Conservation (phyloP, 2,797 vertebrate genomes). For the Saguinus oedipus region DNA sequence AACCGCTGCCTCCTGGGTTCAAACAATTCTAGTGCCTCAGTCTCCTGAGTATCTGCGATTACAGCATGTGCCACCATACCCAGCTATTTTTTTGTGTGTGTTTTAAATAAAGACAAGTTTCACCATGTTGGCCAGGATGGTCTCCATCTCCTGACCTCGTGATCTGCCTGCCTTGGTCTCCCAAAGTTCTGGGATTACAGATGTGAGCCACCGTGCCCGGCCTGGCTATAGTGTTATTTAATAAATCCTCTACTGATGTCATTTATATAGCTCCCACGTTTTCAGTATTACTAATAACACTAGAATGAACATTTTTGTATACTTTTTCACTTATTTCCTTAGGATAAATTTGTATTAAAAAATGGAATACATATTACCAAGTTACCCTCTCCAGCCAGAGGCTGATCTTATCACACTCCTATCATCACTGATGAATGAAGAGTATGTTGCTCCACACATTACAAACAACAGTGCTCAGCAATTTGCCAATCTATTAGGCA, state of each 20-base stretch:
- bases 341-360: background rate
- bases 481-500: background rate
- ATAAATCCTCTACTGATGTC: background rate
- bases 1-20: too few species aligned
- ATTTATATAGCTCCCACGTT: background rate
- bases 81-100: too few species aligned
- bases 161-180: too few species aligned
- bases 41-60: too few species aligned
- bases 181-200: too few species aligned
- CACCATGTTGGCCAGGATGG: too few species aligned
- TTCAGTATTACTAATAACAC: background rate
- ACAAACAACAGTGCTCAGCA: background rate
- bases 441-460: background rate
- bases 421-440: background rate
- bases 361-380: background rate
- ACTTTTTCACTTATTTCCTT: slow-evolving; percentile 39
- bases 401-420: background rate
- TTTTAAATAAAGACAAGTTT: too few species aligned
- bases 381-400: background rate
- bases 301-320: background rate
- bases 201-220: too few species aligned
- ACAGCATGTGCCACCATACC: too few species aligned
- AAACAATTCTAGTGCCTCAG: too few species aligned
- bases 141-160: too few species aligned
- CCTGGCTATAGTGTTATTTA: background rate